phyloP scores from a whole-genome alignment of 2,888 invertebrate species.

The Noctua pronuba region DNA sequence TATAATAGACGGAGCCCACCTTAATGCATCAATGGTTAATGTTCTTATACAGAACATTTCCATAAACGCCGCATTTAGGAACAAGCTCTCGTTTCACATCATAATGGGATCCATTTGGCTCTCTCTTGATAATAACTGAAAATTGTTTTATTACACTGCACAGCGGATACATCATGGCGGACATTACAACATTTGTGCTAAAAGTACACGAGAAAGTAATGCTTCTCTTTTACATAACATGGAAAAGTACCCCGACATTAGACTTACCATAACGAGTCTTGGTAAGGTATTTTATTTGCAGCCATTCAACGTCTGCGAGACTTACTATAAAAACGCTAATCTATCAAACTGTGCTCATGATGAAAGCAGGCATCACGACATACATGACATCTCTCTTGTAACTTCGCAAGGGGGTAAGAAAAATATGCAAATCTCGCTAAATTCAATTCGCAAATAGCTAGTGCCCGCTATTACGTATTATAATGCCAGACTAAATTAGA shows the following conservation, averaged over 20 bases:
- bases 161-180: constrained; percentile 27
- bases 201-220: constrained; percentile 52
- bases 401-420: not conserved
- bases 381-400: constrained; percentile 7
- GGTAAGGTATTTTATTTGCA: constrained; percentile 39
- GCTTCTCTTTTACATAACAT: constrained; percentile 49
- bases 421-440: constrained; percentile 6
- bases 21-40: constrained; percentile 70
- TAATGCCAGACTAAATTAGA: constrained; percentile 40
- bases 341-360: constrained; percentile 18
- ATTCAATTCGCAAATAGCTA: constrained; percentile 8
- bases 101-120: constrained; percentile 72
- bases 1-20: constrained; percentile 57
- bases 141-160: constrained; percentile 57
- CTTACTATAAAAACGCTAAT: constrained; percentile 11
- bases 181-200: constrained; percentile 36
- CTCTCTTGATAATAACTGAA: constrained; percentile 67
- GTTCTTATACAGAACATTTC: constrained; percentile 70
- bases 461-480: constrained; percentile 6
- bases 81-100: constrained; percentile 69
- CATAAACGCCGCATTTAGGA: constrained; percentile 76
- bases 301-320: constrained; percentile 4
- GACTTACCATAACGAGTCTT: constrained; percentile 47
- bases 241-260: constrained; percentile 15
- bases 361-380: constrained; percentile 3